These are phyloP conservation scores for Microcebus tavaratra DNA, from an alignment of 2,113 vertebrate species.

Conservation along the genomic window DNA sequence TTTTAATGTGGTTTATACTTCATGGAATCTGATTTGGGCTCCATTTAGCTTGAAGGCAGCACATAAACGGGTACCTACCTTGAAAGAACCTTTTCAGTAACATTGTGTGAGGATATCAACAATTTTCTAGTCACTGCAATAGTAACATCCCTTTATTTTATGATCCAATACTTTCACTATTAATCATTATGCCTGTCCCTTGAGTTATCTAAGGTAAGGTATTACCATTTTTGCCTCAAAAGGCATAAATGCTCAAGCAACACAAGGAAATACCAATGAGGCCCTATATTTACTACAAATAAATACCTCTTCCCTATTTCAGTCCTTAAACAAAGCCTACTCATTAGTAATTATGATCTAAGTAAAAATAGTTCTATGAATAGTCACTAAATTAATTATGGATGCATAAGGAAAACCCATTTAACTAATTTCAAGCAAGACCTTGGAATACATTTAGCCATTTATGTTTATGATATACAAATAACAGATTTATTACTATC, in stretches of 20 bases:
- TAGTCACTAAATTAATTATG: conserved; percentile 19
- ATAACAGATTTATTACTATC: conserved; percentile 50
- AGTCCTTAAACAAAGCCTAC: background rate
- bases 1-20: conserved; percentile 71
- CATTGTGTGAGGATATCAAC: background rate
- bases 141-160: background rate
- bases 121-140: background rate
- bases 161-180: background rate
- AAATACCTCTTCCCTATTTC: background rate
- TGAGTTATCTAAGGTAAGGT: background rate
- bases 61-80: background rate
- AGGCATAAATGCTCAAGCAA: background rate
- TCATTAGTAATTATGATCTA: background rate
- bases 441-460: conserved; percentile 30
- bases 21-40: conserved; percentile 67
- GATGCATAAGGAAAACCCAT: background rate
- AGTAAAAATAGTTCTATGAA: conserved; percentile 11
- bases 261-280: background rate
- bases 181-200: background rate
- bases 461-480: conserved; percentile 45
- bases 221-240: background rate
- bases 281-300: background rate
- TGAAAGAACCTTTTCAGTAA: background rate
- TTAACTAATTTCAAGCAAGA: conserved; percentile 51
- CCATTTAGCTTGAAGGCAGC: conserved; percentile 43